Conservation (phyloP, 2,888 invertebrate genomes). For the Cantharis nigra region DNA sequence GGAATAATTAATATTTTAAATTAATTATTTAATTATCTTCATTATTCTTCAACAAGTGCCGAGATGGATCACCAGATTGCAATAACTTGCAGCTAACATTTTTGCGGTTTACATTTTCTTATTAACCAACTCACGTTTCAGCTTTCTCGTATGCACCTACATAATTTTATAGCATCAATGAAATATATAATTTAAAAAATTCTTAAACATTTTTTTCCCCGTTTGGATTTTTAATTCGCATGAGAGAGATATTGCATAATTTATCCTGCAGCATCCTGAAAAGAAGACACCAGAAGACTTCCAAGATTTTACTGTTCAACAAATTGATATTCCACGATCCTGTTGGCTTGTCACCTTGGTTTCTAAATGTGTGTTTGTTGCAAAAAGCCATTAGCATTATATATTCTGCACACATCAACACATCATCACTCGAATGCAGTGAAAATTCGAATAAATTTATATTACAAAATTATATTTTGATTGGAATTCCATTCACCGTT, state of each 20-base stretch:
- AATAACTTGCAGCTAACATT: not conserved
- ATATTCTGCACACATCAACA: constrained; percentile 1
- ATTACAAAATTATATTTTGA: no score
- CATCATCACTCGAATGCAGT: constrained; percentile 5
- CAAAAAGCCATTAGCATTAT: not conserved
- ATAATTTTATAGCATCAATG: not conserved
- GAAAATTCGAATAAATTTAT: not conserved
- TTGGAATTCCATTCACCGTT: not conserved
- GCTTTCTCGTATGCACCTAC: constrained; percentile 7
- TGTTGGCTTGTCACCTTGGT: not conserved
- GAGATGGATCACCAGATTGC: not conserved
- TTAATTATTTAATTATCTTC: not conserved
- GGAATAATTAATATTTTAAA: not conserved
- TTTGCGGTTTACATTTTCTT: constrained; percentile 12
- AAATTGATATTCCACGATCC: not conserved
- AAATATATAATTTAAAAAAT: not conserved
- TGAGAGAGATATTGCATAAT: not conserved
- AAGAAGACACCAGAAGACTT: no score
- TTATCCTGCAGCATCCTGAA: not conserved
- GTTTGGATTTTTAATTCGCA: not conserved
- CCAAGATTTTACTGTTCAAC: not conserved
- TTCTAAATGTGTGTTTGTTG: not conserved
- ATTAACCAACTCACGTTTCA: constrained; percentile 13
- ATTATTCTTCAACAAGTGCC: not conserved
- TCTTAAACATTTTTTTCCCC: not conserved